Conservation (phyloP, 2,797 vertebrate species). For the Lacerta bilineata region DNA sequence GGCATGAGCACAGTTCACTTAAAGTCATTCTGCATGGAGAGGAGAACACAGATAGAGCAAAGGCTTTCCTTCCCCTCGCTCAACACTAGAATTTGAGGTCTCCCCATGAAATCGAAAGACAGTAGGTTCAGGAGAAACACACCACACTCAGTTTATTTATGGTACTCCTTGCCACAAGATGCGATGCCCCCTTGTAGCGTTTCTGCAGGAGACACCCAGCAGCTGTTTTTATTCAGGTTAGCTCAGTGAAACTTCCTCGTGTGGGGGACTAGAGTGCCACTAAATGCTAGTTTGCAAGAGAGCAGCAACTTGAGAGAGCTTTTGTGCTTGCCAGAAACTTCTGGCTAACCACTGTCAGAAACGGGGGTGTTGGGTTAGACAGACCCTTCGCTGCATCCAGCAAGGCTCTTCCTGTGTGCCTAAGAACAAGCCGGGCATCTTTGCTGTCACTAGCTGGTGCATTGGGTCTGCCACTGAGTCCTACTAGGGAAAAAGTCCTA, state of each 20-base stretch:
- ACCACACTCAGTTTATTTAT: too few relatives aligned
- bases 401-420: background rate
- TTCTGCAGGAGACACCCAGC: background rate
- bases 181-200: too few relatives aligned
- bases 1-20: too few relatives aligned
- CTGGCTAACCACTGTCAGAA: background rate
- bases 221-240: background rate
- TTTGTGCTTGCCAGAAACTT: background rate
- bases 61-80: background rate
- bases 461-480: background rate
- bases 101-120: too few relatives aligned
- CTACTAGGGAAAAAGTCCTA: background rate
- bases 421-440: background rate
- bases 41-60: background rate
- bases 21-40: background rate
- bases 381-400: background rate
- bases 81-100: too few relatives aligned
- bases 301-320: background rate
- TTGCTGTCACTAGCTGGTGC: too few relatives aligned
- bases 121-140: too few relatives aligned
- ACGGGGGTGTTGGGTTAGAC: background rate
- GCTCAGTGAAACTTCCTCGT: too few relatives aligned
- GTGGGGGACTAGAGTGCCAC: too few relatives aligned
- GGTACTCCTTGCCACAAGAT: too few relatives aligned
- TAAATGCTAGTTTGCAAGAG: background rate